Evolutionary conservation across 1,140 invertebrate genomes (phyloP), one percentile per base, ranked within the genome.

Genomic region (Drosophila rhopaloa): DNA sequence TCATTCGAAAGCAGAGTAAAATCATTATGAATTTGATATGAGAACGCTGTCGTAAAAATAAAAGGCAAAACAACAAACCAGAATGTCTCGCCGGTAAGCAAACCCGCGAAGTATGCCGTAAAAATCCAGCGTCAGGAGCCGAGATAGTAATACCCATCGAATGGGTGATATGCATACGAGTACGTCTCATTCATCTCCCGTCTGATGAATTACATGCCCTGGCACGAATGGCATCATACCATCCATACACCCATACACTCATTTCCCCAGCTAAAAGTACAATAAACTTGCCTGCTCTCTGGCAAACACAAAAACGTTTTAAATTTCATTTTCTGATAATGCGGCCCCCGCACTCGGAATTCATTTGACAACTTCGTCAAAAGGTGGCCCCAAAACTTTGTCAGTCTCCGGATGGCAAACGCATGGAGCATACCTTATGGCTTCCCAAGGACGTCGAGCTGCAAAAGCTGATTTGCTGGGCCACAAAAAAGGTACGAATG

Each of bases 321-420:
- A 76, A 88, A 86, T 86, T 86, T 88, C 71, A 86, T 88, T 86
- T 82, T 70, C 79, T 82, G 83, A 86, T 86, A 82, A 86, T 88
- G 62, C 63, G 46, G 35, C 35, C 4, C 19, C 32, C 14, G 6
- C 62, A 56, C 66, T 76, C 59, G 77, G 63, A 73, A 82, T 81
- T 81, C 71, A 81, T 82, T 86, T 79, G 61, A 72, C 79, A 85
- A 86, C 75, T 86, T 82, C 68, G 58, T 72, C 56, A 63, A 50
- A 68, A 53, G 61, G 32, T 65, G 54, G 43, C 38, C 38, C 32
- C 27, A 37, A 59, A 81, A 67, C 62, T 79, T 77, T 68, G 61
- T 14, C 43, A 68, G 66, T 57, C 57, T 66, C 53, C 47, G 35
- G 10, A 41, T 27, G 40, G 50, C 53, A 47, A 16, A 27, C 41